phyloP scores from a whole-genome alignment of 2,797 vertebrate genomes.

The Cuculus canorus region DNA sequence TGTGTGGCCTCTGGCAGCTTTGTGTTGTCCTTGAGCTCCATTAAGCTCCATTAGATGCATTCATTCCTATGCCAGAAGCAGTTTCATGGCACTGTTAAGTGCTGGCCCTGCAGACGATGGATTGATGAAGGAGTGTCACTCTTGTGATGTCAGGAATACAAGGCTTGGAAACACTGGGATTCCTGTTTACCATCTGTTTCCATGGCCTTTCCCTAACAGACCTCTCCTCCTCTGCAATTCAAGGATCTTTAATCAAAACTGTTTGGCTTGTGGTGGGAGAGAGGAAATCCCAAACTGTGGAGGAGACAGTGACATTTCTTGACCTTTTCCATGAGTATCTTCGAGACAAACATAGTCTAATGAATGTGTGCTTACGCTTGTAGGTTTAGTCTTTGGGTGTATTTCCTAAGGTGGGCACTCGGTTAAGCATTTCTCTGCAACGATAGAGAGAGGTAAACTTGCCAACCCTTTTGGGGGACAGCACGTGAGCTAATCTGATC shows the following conservation, averaged over 20 bases:
- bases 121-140: neutral
- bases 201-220: neutral
- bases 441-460: neutral
- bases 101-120: neutral
- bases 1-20: neutral
- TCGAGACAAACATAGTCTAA: neutral
- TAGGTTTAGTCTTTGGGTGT: neutral
- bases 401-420: neutral
- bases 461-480: neutral
- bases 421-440: neutral
- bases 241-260: neutral
- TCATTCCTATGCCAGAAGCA: neutral
- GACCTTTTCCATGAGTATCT: neutral
- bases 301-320: neutral
- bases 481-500: too few relatives aligned
- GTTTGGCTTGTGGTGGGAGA: neutral
- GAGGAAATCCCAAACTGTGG: neutral
- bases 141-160: neutral
- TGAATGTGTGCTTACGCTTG: neutral
- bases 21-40: neutral
- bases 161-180: neutral
- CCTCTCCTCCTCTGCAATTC: neutral
- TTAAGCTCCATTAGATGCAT: slow-evolving; percentile 18
- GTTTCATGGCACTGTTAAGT: neutral
- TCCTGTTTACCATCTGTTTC: slow-evolving; percentile 36